Evolutionary conservation across 2,888 invertebrate species (phyloP).

Genomic region (Coelogynopora nodosa): DNA sequence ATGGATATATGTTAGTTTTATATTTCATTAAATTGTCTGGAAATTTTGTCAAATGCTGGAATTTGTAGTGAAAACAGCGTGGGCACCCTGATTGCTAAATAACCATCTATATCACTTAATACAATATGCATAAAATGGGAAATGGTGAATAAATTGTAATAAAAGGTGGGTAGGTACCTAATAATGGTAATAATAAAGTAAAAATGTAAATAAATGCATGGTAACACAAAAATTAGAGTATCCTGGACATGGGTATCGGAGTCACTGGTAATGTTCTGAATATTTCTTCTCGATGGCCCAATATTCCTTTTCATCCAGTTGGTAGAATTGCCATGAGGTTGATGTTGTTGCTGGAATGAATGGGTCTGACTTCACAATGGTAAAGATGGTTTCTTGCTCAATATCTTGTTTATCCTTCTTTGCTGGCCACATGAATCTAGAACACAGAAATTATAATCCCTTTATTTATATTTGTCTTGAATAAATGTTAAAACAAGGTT

Average conservation of each 20-base stretch:
- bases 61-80: no score
- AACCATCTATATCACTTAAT: neutral
- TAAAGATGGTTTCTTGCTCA: constrained; percentile 5
- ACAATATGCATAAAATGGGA: neutral
- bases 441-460: neutral
- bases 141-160: neutral
- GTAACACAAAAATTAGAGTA: neutral
- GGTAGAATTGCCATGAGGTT: neutral
- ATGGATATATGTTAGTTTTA: neutral
- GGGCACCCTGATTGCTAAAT: neutral
- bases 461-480: neutral
- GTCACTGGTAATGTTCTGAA: neutral
- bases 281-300: constrained; percentile 21
- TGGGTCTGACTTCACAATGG: neutral
- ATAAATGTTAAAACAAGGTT: neutral
- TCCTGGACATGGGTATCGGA: neutral
- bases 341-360: neutral
- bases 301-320: constrained; percentile 5
- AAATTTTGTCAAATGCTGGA: no score
- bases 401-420: constrained; percentile 20
- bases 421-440: constrained; percentile 9
- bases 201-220: neutral
- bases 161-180: neutral
- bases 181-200: neutral
- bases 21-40: no score